Base-by-base conservation (phyloP, 2,888 invertebrate genomes). In the Leptopilina drosophilae region DNA sequence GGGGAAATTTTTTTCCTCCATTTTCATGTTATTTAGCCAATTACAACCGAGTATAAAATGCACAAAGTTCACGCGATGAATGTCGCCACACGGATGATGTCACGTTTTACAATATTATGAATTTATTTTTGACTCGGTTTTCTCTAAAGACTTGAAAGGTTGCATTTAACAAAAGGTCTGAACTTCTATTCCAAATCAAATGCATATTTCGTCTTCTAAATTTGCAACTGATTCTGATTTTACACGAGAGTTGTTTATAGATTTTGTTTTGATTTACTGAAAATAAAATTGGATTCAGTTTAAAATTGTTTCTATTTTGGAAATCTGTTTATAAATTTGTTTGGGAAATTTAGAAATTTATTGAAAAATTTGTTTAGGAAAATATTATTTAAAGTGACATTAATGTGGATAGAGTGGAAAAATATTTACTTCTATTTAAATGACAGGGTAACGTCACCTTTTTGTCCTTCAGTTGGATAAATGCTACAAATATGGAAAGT, bases 151-250 rank as follows among this genome's bases (percentile, higher is more conserved):
- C 80, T 83, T 81, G 83, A 84, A 83, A 84, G 82, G 82, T 80
- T 82, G 82, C 80, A 80, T 49, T 42, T 69, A 33, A 53, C 53
- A 53, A 67, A 84, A 84, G 84, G 82, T 84, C 83, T 83, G 79
- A 83, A 82, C 83, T 81, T 82, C 79, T 78, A 79, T 56, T 69
- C 78, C 82, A 49, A 82, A 85, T 85, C 81, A 85, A 85, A 84
- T 82, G 77, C 83, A 82, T 82, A 79, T 82, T 78, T 82, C 82
- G 46, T 49, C 46, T 40, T 64, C 65, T 53, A 76, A 76, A 42
- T 62, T 62, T 26, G 15, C 76, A 15, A 59, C 49, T 12, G 66
- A 26, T 64, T 62, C 20, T 62, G 62, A 20, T 20, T 26, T 20
- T 69, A 33, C 12, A 14, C 20, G 6, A 1, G 12, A 26, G 1